Conservation (phyloP, 1,140 invertebrate genomes). For the Philopotamus ludificatus region DNA sequence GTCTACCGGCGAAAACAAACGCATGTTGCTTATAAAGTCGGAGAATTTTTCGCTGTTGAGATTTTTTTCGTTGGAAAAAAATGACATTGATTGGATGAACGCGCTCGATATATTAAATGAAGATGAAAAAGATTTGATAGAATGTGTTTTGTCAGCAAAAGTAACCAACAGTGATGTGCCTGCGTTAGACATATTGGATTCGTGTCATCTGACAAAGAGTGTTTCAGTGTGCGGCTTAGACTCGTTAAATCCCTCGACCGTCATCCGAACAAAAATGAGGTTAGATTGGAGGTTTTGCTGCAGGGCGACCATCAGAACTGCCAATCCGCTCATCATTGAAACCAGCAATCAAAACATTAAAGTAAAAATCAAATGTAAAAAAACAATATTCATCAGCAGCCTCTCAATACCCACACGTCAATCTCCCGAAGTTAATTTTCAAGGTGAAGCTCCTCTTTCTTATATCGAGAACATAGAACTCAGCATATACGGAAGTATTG, state of each 20-base stretch:
- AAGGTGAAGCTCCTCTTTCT: constrained; percentile 44
- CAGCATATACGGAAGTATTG: constrained; percentile 42
- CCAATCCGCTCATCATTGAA: constrained; percentile 49
- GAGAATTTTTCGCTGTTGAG: constrained; percentile 48
- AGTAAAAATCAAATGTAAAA: constrained; percentile 48
- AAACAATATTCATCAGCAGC: constrained; percentile 52
- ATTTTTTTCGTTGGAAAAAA: constrained; percentile 45
- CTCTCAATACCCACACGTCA: constrained; percentile 51
- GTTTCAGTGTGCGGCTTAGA: neutral
- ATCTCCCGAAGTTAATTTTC: constrained; percentile 46
- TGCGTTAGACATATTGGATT: too few species aligned
- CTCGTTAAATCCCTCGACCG: constrained; percentile 2
- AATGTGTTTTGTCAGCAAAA: neutral
- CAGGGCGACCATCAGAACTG: constrained; percentile 47
- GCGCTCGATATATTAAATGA: constrained; percentile 29
- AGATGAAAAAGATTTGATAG: constrained; percentile 27
- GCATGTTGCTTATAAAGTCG: constrained; percentile 48
- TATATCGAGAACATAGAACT: constrained; percentile 51
- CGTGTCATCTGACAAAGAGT: too few species aligned
- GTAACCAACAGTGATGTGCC: neutral
- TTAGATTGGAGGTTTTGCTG: constrained; percentile 49
- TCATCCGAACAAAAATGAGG: constrained; percentile 44
- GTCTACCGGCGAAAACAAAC: constrained; percentile 47
- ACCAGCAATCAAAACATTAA: constrained; percentile 45
- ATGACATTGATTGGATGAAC: constrained; percentile 45